These are phyloP conservation scores for Stegophylla sp. DNA, from an alignment of 2,888 invertebrate genomes.

Conservation along the genomic window DNA sequence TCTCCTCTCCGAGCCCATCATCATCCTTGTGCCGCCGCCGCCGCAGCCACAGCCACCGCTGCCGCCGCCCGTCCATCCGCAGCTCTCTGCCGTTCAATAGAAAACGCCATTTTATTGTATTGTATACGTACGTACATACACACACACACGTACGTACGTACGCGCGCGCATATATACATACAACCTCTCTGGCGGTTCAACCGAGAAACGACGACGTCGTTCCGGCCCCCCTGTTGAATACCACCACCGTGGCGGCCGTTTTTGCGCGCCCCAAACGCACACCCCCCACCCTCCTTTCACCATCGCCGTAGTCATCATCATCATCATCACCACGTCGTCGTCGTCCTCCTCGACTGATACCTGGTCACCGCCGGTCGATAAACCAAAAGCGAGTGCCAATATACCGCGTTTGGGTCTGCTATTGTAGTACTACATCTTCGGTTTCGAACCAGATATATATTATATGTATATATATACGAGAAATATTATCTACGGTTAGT, in stretches of 20 bases:
- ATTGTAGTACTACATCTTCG: too few species aligned
- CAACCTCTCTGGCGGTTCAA: constrained; percentile 52
- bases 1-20: not conserved
- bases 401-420: too few species aligned
- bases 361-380: constrained; percentile 51
- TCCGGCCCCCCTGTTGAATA: constrained; percentile 49
- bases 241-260: constrained; percentile 1
- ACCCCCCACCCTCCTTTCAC: too few species aligned
- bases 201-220: constrained; percentile 56
- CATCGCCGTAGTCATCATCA: too few species aligned
- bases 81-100: constrained; percentile 51
- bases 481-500: too few species aligned
- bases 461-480: too few species aligned
- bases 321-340: not conserved
- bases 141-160: not conserved
- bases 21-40: not conserved
- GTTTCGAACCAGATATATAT: too few species aligned
- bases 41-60: constrained; percentile 11
- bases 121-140: constrained; percentile 32
- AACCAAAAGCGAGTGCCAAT: too few species aligned
- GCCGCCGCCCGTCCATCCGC: constrained; percentile 31
- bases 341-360: not conserved
- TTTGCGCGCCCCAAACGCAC: constrained; percentile 1
- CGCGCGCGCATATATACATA: not conserved
- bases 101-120: constrained; percentile 59